Percentiles rank a stretch among this genome's conserved stretches.
Conservation (phyloP, 1,140 invertebrate species). For the Atta cephalotes region DNA sequence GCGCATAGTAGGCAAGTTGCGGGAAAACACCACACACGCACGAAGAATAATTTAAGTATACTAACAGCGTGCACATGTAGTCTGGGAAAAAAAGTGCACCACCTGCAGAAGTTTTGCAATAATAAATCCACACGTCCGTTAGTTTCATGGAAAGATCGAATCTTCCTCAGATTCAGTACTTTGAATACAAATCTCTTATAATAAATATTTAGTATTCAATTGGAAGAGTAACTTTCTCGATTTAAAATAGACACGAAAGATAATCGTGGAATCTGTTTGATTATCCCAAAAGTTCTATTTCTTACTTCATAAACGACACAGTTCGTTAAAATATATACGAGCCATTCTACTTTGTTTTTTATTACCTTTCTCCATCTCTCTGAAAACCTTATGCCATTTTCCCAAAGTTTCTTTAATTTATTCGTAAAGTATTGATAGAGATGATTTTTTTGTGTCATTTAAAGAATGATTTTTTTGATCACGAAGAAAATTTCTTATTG, state of each 20-base stretch:
- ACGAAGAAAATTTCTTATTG: no score
- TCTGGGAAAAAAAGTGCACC: constrained; percentile 43
- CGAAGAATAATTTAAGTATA: constrained; percentile 41
- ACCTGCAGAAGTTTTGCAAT: constrained; percentile 30
- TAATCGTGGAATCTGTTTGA: not conserved
- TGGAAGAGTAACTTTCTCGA: not conserved
- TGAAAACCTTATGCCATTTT: no score
- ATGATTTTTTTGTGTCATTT: no score
- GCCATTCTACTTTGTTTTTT: no score
- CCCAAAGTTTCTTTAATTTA: no score
- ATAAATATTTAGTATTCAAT: not conserved
- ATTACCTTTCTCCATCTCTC: no score
- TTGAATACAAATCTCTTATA: constrained; percentile 3
- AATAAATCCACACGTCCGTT: constrained; percentile 4
- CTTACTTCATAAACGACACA: no score
- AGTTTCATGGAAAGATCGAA: constrained; percentile 30
- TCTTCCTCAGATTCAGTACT: constrained; percentile 7
- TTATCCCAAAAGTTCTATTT: no score
- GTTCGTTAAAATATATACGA: no score
- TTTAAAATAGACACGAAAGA: not conserved
- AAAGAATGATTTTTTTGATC: no score
- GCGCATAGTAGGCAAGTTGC: not conserved
- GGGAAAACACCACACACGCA: constrained; percentile 37
- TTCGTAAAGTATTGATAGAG: no score
- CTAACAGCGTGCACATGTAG: constrained; percentile 26